phyloP scores from a whole-genome alignment of 2,888 invertebrate species.

The Lasioglossum pauxillum region DNA sequence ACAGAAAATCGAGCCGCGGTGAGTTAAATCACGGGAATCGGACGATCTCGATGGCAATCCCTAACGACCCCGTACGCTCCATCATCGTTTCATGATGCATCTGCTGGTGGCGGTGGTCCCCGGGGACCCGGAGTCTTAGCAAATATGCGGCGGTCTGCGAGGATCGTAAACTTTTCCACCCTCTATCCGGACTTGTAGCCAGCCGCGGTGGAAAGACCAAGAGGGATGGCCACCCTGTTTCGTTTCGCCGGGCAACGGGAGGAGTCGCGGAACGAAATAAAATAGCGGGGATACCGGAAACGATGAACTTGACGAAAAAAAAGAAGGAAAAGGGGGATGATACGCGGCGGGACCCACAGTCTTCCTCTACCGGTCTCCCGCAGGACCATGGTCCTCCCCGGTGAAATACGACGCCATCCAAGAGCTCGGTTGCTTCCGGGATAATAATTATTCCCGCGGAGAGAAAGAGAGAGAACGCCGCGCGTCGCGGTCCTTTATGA shows the following conservation, averaged over 20 bases:
- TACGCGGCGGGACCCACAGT: neutral
- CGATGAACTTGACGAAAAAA: constrained; percentile 18
- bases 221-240: constrained; percentile 17
- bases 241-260: neutral
- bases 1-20: no score
- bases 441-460: constrained; percentile 57
- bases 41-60: no score
- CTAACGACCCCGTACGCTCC: neutral
- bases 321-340: neutral
- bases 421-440: constrained; percentile 46
- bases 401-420: constrained; percentile 40
- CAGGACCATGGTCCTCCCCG: constrained; percentile 33
- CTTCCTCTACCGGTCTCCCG: constrained; percentile 37
- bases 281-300: constrained; percentile 18
- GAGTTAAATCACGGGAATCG: neutral
- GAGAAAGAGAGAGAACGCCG: neutral
- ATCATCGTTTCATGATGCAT: constrained; percentile 11
- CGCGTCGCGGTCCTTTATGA: constrained; percentile 18
- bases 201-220: no score
- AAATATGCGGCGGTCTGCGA: constrained; percentile 72
- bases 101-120: constrained; percentile 32
- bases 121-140: constrained; percentile 22
- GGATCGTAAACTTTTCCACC: constrained; percentile 75
- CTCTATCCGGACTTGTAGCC: constrained; percentile 45
- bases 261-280: constrained; percentile 23